These are phyloP conservation scores for Argyrosomus regius DNA, from an alignment of 2,797 vertebrate species.

Conservation along the genomic window DNA sequence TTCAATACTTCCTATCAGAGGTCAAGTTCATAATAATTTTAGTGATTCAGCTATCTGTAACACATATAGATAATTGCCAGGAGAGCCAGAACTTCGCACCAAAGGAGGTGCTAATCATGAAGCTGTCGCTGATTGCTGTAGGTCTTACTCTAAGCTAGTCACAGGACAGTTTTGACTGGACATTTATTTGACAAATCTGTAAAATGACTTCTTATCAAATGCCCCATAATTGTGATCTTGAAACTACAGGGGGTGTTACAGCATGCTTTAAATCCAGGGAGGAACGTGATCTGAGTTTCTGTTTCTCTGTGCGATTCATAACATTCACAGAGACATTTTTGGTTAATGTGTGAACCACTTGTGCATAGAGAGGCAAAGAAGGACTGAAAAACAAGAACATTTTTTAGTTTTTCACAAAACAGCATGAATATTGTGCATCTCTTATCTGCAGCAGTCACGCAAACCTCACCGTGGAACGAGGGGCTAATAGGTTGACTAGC, in stretches of 20 bases:
- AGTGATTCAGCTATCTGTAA: slow-evolving; percentile 43
- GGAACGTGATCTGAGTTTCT: slow-evolving; percentile 25
- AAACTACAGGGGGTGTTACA: slow-evolving; percentile 34
- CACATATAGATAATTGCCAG: slow-evolving; percentile 56
- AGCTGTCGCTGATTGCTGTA: slow-evolving; percentile 39
- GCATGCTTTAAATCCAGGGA: slow-evolving; percentile 12
- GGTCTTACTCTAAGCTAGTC: slow-evolving; percentile 46
- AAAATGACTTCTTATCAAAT: slow-evolving; percentile 53
- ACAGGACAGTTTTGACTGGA: slow-evolving; percentile 35
- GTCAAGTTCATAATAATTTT: slow-evolving; percentile 40
- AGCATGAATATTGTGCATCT: slow-evolving; percentile 43
- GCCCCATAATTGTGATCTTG: slow-evolving; percentile 56
- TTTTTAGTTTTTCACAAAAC: slow-evolving; percentile 37
- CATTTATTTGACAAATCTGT: slow-evolving; percentile 61
- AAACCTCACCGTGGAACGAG: slow-evolving; percentile 43
- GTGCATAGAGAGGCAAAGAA: background rate
- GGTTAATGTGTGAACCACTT: slow-evolving; percentile 7
- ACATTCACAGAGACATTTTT: slow-evolving; percentile 24
- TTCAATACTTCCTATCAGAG: slow-evolving; percentile 44
- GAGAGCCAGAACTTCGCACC: slow-evolving; percentile 41
- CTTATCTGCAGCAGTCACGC: slow-evolving; percentile 64
- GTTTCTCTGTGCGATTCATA: slow-evolving; percentile 25
- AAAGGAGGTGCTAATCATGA: slow-evolving; percentile 58
- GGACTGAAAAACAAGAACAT: slow-evolving; percentile 1
- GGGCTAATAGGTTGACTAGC: slow-evolving; percentile 66